These are phyloP conservation scores for Gymnothorax javanicus DNA, from an alignment of 2,797 vertebrate genomes.

Conservation along the genomic window DNA sequence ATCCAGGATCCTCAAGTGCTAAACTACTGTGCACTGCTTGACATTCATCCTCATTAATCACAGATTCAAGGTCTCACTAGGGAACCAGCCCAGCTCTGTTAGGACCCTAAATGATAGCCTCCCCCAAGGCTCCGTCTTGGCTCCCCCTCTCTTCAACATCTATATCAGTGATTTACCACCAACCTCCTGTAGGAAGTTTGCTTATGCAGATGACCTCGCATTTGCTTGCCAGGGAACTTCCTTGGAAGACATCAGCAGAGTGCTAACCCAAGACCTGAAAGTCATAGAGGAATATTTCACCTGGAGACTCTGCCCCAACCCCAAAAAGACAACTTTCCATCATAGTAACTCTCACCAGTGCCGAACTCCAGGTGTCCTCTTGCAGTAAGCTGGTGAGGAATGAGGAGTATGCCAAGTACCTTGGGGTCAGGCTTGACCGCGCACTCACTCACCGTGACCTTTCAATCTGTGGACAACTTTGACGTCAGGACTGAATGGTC, in stretches of 20 bases:
- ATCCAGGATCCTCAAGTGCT: neutral
- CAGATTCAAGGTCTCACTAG: neutral
- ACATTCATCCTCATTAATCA: neutral
- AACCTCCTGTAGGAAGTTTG: neutral
- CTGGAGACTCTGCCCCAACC: neutral
- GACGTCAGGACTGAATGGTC: too few species aligned
- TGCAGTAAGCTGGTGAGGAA: neutral
- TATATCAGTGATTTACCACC: neutral
- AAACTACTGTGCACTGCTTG: neutral
- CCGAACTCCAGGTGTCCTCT: neutral
- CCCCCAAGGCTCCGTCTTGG: neutral
- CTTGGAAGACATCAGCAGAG: neutral
- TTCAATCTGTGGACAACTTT: too few species aligned
- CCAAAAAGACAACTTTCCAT: neutral
- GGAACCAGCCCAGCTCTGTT: neutral
- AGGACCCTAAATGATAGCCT: neutral
- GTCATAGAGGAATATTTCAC: neutral
- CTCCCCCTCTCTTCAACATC: neutral
- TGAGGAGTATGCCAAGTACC: neutral
- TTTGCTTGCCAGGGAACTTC: neutral
- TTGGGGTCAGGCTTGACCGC: neutral
- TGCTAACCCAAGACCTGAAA: neutral
- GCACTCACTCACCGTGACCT: neutral
- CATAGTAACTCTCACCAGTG: neutral
- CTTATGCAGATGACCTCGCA: neutral